Percentiles rank a stretch among this genome's conserved stretches.
Conservation (phyloP, 2,113 vertebrate species). For the Brienomyrus longianalis region DNA sequence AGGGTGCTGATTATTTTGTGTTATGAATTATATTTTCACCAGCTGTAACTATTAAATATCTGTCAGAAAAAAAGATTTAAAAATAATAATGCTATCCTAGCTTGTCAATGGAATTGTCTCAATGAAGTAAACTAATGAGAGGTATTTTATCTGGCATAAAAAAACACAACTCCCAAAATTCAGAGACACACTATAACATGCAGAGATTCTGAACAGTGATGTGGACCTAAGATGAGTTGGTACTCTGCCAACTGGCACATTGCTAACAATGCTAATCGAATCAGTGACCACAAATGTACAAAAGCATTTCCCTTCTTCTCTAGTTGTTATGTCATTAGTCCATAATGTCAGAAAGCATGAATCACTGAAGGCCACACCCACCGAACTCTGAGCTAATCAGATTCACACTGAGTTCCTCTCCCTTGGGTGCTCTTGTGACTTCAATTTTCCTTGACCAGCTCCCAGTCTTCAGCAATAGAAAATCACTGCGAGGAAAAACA, state of each 20-base stretch:
- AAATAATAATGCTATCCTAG: background rate
- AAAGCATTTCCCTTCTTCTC: background rate
- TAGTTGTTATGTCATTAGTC: background rate
- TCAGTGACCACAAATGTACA: background rate
- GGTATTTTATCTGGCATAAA: background rate
- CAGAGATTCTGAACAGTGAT: background rate
- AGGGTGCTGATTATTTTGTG: background rate
- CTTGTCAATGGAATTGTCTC: background rate
- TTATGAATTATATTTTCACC: background rate
- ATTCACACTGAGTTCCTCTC: constrained; percentile 78
- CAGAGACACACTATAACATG: background rate
- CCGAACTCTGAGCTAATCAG: constrained; percentile 94
- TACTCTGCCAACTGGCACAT: background rate
- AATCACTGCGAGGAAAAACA: constrained; percentile 66
- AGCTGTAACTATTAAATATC: background rate
- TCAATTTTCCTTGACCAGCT: constrained; percentile 85
- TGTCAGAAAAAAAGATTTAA: background rate
- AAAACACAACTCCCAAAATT: background rate
- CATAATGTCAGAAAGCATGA: background rate
- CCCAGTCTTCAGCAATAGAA: constrained; percentile 71
- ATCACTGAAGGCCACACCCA: constrained; percentile 46
- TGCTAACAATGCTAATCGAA: background rate
- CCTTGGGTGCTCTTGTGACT: constrained; percentile 67
- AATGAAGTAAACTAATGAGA: background rate
- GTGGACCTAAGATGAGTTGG: background rate